These are phyloP conservation scores for Hoplodrina ambigua DNA, from an alignment of 2,888 invertebrate species.

Conservation along the genomic window DNA sequence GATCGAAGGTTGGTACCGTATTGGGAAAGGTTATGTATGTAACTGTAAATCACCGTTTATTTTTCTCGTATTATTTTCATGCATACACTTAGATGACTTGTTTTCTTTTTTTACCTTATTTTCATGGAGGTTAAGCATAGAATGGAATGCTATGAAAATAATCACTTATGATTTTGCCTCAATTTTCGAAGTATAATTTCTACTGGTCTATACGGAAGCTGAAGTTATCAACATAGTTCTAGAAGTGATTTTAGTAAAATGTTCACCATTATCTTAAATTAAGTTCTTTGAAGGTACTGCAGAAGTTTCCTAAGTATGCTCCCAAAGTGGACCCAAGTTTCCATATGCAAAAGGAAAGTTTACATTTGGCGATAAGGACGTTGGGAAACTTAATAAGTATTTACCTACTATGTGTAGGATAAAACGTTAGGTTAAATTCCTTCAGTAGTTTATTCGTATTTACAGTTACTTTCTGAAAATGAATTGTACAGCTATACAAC, in stretches of 20 bases:
- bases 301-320: conserved; percentile 8
- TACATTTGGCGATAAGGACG: background rate
- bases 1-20: too few relatives aligned
- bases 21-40: too few relatives aligned
- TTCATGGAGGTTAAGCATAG: too few relatives aligned
- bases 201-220: background rate
- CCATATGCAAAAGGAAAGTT: background rate
- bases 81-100: too few relatives aligned
- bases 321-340: conserved; percentile 1
- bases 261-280: background rate
- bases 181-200: background rate
- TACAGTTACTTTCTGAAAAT: conserved; percentile 25
- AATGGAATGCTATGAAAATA: background rate
- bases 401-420: background rate
- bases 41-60: too few relatives aligned
- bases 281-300: background rate
- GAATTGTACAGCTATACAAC: conserved; percentile 6
- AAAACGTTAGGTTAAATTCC: conserved; percentile 2
- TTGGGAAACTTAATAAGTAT: conserved; percentile 4
- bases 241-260: background rate
- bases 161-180: background rate
- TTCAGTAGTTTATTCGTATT: conserved; percentile 4
- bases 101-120: too few relatives aligned
- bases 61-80: too few relatives aligned
- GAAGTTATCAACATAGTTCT: conserved; percentile 3